These are phyloP conservation scores for Corbicula japonica DNA, from an alignment of 2,888 invertebrate species.

Conservation along the genomic window DNA sequence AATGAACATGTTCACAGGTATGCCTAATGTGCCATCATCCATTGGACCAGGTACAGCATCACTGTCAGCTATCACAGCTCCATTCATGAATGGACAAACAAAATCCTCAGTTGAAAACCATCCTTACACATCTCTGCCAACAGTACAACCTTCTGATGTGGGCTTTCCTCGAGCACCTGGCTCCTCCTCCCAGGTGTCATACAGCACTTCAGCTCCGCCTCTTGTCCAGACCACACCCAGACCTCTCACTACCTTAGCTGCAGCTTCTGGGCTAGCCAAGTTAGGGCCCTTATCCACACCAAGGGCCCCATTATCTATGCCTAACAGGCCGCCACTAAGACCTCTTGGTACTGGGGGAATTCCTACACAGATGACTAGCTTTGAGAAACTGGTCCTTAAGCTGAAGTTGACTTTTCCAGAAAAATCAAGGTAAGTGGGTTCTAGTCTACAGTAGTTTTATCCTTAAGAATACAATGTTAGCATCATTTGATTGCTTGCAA, in stretches of 20 bases:
- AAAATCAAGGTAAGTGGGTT: slow-evolving; percentile 65
- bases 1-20: too few species aligned
- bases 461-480: too few species aligned
- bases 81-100: not conserved
- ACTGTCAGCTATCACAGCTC: not conserved
- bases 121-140: too few species aligned
- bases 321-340: slow-evolving; percentile 27
- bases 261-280: slow-evolving; percentile 3
- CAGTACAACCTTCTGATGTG: too few species aligned
- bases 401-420: slow-evolving; percentile 70
- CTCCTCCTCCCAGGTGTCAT: not conserved
- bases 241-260: slow-evolving; percentile 13
- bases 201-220: slow-evolving; percentile 9
- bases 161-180: not conserved
- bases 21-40: too few species aligned
- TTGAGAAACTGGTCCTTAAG: slow-evolving; percentile 72
- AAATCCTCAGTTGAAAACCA: not conserved
- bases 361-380: slow-evolving; percentile 65
- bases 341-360: slow-evolving; percentile 24
- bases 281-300: slow-evolving; percentile 23
- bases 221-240: slow-evolving; percentile 19
- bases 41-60: too few species aligned
- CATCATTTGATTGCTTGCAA: too few species aligned
- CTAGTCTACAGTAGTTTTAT: too few species aligned
- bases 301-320: slow-evolving; percentile 39